Conservation (phyloP, 2,113 vertebrate genomes). For the Indicator maculatus region DNA sequence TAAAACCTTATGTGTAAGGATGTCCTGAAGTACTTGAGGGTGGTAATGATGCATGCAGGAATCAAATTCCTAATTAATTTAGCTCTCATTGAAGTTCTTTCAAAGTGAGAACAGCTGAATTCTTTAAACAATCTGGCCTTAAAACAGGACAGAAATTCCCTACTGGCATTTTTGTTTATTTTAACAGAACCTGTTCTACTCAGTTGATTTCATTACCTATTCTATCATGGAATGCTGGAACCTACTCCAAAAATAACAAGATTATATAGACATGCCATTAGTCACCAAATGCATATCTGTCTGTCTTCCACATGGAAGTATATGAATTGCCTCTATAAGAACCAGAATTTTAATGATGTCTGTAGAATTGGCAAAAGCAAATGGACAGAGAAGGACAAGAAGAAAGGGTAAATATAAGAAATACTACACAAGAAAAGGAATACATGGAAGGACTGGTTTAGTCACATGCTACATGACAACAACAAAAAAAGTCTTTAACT, state of each 20-base stretch:
- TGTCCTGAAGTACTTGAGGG: neutral
- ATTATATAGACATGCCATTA: neutral
- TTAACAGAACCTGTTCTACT: neutral
- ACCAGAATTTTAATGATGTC: neutral
- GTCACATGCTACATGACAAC: neutral
- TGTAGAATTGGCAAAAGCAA: neutral
- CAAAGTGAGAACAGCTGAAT: neutral
- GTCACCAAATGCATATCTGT: neutral
- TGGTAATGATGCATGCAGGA: neutral
- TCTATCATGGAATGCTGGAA: neutral
- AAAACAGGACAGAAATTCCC: constrained; percentile 16
- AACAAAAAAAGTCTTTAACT: neutral
- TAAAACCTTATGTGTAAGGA: neutral
- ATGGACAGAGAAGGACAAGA: neutral
- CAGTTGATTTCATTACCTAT: neutral
- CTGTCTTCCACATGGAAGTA: neutral
- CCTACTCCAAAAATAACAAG: neutral
- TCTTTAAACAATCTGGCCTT: neutral
- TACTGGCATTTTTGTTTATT: neutral
- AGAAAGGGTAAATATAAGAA: neutral
- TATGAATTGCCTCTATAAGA: neutral
- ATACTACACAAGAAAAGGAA: neutral
- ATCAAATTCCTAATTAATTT: constrained; percentile 16
- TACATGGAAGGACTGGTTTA: neutral
- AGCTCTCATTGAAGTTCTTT: neutral